Base-by-base conservation (phyloP, 2,113 vertebrate genomes). In the Hystrix cristata region DNA sequence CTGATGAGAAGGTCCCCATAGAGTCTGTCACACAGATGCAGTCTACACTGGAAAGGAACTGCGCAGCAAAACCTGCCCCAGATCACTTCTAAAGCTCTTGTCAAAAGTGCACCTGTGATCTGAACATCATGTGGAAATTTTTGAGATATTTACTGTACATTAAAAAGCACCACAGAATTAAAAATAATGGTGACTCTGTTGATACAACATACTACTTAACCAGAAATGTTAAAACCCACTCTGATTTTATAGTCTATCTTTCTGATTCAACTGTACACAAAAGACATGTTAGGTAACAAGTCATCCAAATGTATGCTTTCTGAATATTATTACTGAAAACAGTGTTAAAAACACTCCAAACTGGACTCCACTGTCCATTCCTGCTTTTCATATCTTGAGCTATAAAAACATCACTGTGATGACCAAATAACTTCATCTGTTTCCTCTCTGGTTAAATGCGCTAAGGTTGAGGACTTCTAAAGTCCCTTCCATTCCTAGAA, bases 401-500 rank as follows among this genome's bases (percentile, higher is more conserved):
- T 74, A 69, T 46, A 10, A 71, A 84, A 87, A n/a, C 0, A 76
- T 21, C 65, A 95, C 4, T 25, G 55, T n/a, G 60, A 62, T 7
- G 10, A n/a, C 31, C 31, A 27, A 76, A 43, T 10, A 25, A 48
- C 38, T 43, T 43, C 62, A 34, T 25, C 48, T 5, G 62, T 48
- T 69, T 81, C 76, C 80, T 60, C 87, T 87, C 80, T 13, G 48
- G 55, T 57, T 46, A 92, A 91, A 92, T 19, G 51, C 57, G 34
- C 34, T 79, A n/a, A 55, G 27, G 38, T 78, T 51, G 51, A 55
- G 13, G 38, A 59, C 19, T 86, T 84, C 29, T 62, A 46, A 90
- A 92, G 74, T 43, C 18, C 59, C 25, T 87, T 62, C 34, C 29
- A 94, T 46, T 86, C 79, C 79, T 90, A 95, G 38, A 95, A 94